A percentile compares a stretch with the other conserved stretches of the same genome.
Evolutionary conservation across 1,140 invertebrate species (phyloP).

Genomic region (Mactra quadrangularis): DNA sequence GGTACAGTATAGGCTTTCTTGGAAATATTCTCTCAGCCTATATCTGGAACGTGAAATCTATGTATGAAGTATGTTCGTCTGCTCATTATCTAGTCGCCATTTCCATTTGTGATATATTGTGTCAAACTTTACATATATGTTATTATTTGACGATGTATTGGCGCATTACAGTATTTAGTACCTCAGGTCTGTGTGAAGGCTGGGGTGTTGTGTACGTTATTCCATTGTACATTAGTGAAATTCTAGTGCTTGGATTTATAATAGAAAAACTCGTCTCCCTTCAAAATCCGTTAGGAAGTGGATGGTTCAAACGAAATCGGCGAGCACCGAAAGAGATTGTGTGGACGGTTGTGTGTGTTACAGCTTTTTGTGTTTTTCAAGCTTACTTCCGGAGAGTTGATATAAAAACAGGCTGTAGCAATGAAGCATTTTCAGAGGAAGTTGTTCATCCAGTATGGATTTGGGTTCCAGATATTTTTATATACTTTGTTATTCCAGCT

Average conservation of each 20-base stretch:
- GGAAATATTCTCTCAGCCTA: constrained; percentile 77
- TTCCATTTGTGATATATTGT: constrained; percentile 65
- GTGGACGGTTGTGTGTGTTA: constrained; percentile 63
- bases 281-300: constrained; percentile 92
- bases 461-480: constrained; percentile 55
- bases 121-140: constrained; percentile 64
- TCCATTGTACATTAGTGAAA: constrained; percentile 72
- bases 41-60: constrained; percentile 75
- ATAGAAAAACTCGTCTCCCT: constrained; percentile 97
- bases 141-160: constrained; percentile 69
- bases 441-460: constrained; percentile 71
- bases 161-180: constrained; percentile 59
- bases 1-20: constrained; percentile 77
- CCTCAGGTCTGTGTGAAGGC: constrained; percentile 63
- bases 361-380: constrained; percentile 67
- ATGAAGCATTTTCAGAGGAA: constrained; percentile 19
- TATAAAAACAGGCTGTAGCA: constrained; percentile 58
- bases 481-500: constrained; percentile 67
- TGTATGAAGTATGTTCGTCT: constrained; percentile 73
- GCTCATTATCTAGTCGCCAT: constrained; percentile 68
- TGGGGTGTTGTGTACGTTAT: constrained; percentile 72
- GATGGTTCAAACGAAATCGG: constrained; percentile 65
- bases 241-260: constrained; percentile 90
- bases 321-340: constrained; percentile 70
- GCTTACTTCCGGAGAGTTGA: constrained; percentile 74